These are phyloP conservation scores for Brachyptera putata DNA, from an alignment of 2,888 invertebrate genomes.

Conservation along the genomic window DNA sequence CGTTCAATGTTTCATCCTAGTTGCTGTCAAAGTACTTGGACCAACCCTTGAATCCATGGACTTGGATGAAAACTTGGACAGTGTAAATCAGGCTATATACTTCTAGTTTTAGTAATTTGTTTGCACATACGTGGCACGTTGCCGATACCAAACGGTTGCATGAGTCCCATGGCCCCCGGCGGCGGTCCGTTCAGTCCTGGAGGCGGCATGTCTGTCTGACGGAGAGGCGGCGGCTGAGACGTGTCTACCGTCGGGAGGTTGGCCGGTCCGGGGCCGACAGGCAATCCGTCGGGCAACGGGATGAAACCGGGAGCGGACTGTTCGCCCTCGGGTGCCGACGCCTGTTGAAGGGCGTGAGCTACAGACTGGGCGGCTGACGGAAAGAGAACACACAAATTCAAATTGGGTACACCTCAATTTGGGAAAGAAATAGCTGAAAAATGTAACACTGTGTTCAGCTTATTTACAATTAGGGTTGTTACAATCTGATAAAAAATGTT, in stretches of 20 bases:
- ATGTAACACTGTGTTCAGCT: no score
- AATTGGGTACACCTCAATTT: no score
- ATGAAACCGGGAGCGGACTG: slow-evolving; percentile 36
- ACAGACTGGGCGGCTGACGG: slow-evolving; percentile 3
- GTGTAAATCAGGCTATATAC: no score
- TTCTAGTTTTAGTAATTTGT: no score
- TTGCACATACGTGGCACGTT: slow-evolving; percentile 7
- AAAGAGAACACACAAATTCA: background rate
- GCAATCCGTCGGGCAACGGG: slow-evolving; percentile 37
- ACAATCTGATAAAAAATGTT: no score
- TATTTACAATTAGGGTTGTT: no score
- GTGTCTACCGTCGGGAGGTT: slow-evolving; percentile 50
- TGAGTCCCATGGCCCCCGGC: slow-evolving; percentile 35
- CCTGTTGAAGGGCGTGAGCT: slow-evolving; percentile 28
- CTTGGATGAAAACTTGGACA: no score
- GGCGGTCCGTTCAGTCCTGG: slow-evolving; percentile 32
- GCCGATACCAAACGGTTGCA: slow-evolving; percentile 47
- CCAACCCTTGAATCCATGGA: no score
- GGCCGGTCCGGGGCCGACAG: slow-evolving; percentile 34
- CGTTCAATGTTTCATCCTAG: no score
- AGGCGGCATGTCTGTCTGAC: slow-evolving; percentile 32
- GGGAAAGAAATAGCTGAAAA: no score
- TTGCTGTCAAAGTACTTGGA: no score
- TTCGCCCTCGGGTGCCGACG: slow-evolving; percentile 34
- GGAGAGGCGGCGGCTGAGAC: slow-evolving; percentile 54